Percentiles rank a stretch among this genome's conserved stretches.
Conservation (phyloP, 2,888 invertebrate species). For the Eilema caniola region DNA sequence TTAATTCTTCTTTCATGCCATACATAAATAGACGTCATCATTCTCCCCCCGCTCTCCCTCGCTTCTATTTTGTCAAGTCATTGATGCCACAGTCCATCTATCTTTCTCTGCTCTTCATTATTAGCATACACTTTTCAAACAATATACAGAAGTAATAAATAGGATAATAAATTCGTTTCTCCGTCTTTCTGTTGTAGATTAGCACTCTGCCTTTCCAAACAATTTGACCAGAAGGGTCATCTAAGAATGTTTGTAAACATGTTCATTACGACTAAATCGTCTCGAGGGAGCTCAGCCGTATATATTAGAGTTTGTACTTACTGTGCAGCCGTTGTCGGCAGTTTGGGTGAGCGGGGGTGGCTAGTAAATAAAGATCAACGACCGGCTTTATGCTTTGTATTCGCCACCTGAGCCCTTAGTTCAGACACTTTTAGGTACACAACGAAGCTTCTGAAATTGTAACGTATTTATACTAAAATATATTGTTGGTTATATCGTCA, state of each 20-base stretch:
- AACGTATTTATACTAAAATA: neutral
- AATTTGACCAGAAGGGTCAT: slow-evolving; percentile 33
- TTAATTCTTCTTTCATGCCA: neutral
- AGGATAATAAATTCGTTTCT: neutral
- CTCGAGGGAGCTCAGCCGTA: slow-evolving; percentile 63
- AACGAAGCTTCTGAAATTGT: neutral
- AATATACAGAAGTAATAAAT: neutral
- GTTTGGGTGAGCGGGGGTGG: slow-evolving; percentile 53
- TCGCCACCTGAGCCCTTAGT: slow-evolving; percentile 71
- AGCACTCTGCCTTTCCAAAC: slow-evolving; percentile 1
- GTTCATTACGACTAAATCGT: slow-evolving; percentile 58
- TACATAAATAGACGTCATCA: neutral
- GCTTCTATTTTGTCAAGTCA: neutral
- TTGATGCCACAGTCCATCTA: neutral
- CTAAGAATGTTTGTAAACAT: slow-evolving; percentile 57
- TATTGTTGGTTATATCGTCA: neutral
- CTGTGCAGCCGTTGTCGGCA: slow-evolving; percentile 57
- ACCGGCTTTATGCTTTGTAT: slow-evolving; percentile 64
- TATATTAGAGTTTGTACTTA: slow-evolving; percentile 60
- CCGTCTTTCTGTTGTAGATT: neutral
- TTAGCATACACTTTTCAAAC: neutral
- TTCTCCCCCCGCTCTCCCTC: neutral
- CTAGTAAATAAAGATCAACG: slow-evolving; percentile 78
- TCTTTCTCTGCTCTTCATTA: neutral
- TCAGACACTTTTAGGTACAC: slow-evolving; percentile 54